Evolutionary conservation across 2,888 invertebrate species (phyloP).

Genomic region (Adelphocoris suturalis): DNA sequence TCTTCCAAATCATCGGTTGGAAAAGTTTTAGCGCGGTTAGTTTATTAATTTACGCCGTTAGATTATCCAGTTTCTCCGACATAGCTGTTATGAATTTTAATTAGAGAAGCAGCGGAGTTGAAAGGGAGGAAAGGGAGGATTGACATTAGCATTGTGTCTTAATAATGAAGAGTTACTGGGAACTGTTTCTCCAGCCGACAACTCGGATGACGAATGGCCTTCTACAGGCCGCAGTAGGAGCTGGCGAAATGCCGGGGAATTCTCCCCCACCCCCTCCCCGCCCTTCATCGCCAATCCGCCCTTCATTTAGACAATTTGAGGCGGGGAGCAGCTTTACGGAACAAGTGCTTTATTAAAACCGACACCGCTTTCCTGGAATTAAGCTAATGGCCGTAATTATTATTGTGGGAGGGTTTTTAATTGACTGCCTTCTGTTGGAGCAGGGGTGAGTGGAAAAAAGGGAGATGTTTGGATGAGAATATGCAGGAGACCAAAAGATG

Average conservation of each 20-base stretch:
- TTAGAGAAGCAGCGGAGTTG: not conserved
- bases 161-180: conserved; percentile 36
- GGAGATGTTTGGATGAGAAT: not conserved
- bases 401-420: conserved; percentile 39
- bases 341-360: conserved; percentile 42
- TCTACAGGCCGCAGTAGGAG: not conserved
- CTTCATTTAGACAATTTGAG: not conserved
- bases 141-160: conserved; percentile 42
- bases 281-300: not conserved
- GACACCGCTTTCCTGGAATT: conserved; percentile 33
- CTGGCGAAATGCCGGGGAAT: conserved; percentile 18
- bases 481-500: not conserved
- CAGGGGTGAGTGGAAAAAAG: not conserved
- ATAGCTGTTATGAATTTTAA: conserved; percentile 15
- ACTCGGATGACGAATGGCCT: conserved; percentile 21
- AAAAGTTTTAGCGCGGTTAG: not conserved
- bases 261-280: not conserved
- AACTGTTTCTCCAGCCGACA: conserved; percentile 31
- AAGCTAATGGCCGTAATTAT: conserved; percentile 32
- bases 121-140: not conserved
- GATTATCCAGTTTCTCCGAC: not conserved
- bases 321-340: not conserved
- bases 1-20: no score
- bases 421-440: conserved; percentile 33
- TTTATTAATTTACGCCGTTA: conserved; percentile 5